Evolutionary conservation across 2,888 invertebrate genomes (phyloP), one percentile per base, ranked within the genome.

Genomic region (Melanchra persicariae): DNA sequence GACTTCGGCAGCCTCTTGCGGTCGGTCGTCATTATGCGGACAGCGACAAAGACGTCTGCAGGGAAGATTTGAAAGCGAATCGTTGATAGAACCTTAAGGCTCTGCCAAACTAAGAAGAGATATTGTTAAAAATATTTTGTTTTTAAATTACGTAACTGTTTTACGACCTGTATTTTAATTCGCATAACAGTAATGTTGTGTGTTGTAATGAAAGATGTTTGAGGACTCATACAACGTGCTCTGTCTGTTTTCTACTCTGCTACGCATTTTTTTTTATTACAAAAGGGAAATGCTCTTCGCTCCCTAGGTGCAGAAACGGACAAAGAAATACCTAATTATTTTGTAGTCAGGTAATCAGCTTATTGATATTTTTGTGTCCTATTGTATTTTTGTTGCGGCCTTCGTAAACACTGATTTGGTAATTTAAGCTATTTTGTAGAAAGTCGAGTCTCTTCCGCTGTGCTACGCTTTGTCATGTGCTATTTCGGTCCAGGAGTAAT

Each of bases 391-490:
- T 72, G 58, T 82, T 75, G 74, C 62, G 62, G 70, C 57, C 37
- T 65, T 55, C 67, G 40, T 51, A 19, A 76, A 59, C 52, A 49
- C 22, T 17, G 45, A n/a, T 59, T 78, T 58, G 7, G 57, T 40
- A 62, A 62, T 61, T 59, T 59, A 47, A 3, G 52, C 61, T 57
- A 10, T 60, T 63, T 60, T 57, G 51, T 77, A 71, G 47, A 55
- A 59, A 15, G 17, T 45, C 19, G 24, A 67, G 43, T 47, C 43
- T 82, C 73, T 81, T 70, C 65, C 72, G 67, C 59, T 59, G 73
- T 49, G 62, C 75, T 73, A 77, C 45, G 81, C 83, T 84, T 85
- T 82, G 65, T 77, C 76, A 82, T 74, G 73, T 81, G 76, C 75
- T 71, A 37, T 65, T 54, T 64, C 10, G 51, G 40, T 67, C 26